Base-by-base conservation (phyloP, 2,797 vertebrate species). In the Tangara arthus region DNA sequence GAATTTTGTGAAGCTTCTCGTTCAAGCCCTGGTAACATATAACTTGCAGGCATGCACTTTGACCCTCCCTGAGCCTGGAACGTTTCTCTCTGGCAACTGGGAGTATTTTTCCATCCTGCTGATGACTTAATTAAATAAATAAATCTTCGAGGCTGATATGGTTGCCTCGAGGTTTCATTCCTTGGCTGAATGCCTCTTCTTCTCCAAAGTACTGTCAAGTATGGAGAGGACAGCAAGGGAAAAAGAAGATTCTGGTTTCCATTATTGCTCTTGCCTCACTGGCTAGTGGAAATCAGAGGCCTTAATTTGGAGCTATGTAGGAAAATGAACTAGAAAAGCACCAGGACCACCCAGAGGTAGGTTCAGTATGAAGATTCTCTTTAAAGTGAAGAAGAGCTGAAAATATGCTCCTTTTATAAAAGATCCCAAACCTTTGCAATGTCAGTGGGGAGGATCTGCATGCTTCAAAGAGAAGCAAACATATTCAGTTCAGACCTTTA, bases 81-180 rank as follows among this genome's bases (percentile, higher is more conserved):
- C 1, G 2, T n/a, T 42, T 84, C 71, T 90, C 32, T 89, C 59
- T 95, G 94, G 87, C 68, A 89, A 59, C 52, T 49, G 42, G 64
- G 55, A 82, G 64, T 87, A 87, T 94, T 97, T 95, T 96, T 96
- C 94, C 91, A 90, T 91, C 68, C 64, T 52, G 53, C 64, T 80
- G 71, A 61, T 89, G 83, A 87, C 49, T 82, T 87, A 94, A 94
- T 55, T 87, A 95, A 83, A 93, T 95, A 97, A 97, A 90, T 92
- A 96, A 90, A 61, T 66, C 24, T 79, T 76, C 44, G 60, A 82
- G 75, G 64, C 78, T 73, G 71, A 94, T 82, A 91, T 4, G 42
- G 87, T 70, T 75, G 78, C 81, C 60, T 93, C 64, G 37, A 79
- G 87, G 86, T 80, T 94, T 94, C 71, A 68, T 87, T 94, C 91